Evolutionary conservation across 2,888 invertebrate genomes (phyloP).

Genomic region (Pristionchus japonicus): DNA sequence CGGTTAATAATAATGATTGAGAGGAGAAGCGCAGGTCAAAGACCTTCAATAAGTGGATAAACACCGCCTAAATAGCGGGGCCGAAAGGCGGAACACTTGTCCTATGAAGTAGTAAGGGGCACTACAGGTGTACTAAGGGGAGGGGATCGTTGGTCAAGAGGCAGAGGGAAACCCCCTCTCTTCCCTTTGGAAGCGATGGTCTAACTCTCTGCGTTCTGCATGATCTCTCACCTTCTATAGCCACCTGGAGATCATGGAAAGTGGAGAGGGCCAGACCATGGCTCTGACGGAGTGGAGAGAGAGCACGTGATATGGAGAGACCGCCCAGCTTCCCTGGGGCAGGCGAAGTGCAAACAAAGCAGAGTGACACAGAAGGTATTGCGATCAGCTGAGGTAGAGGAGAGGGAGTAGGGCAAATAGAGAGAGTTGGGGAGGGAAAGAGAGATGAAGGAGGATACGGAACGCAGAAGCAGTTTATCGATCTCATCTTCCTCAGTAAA

Average conservation of each 20-base stretch:
- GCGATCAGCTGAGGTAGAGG: slow-evolving; percentile 35
- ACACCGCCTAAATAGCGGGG: neutral
- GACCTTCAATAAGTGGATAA: neutral
- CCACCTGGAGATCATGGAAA: no score
- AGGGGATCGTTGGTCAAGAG: slow-evolving; percentile 18
- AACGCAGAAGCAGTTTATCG: neutral
- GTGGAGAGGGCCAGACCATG: no score
- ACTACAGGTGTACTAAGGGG: slow-evolving; percentile 42
- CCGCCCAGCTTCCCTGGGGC: neutral
- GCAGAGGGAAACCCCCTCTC: no score
- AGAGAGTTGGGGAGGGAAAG: neutral
- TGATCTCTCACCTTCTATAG: neutral
- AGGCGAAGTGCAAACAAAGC: neutral
- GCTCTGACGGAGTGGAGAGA: no score
- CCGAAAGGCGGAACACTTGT: neutral
- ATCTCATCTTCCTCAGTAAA: neutral
- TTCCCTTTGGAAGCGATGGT: neutral
- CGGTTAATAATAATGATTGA: no score
- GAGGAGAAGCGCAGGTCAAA: no score
- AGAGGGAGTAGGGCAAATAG: slow-evolving; percentile 6
- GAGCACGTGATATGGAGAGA: neutral
- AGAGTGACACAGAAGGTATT: neutral
- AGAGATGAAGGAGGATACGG: neutral
- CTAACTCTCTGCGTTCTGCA: neutral
- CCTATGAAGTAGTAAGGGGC: neutral